Base-by-base conservation (phyloP, 2,797 vertebrate genomes). In the Mormyrus hasselquistii region DNA sequence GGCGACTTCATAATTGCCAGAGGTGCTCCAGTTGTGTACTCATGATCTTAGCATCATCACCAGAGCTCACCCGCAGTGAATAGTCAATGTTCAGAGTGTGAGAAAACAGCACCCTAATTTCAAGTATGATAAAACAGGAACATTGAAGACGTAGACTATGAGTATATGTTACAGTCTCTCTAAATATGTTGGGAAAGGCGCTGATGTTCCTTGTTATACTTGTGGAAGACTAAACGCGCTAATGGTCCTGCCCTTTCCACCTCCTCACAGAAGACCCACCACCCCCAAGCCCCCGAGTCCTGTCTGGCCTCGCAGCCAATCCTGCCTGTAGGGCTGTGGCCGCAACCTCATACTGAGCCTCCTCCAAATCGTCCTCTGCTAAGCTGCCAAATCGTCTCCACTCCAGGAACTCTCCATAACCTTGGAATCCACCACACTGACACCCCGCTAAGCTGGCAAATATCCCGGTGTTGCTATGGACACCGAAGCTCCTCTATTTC, bases 381-480 rank as follows among this genome's bases (percentile, higher is more conserved):
- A 53, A 55, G 52, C 85, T 86, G 85, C 85, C 85, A 55, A 55
- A 50, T 86, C 50, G 25, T 53, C 85, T 86, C 85, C 85, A 25
- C 84, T 19, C 25, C 52, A 76, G 85, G 85, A 55, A 50, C 85
- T 86, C 25, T 55, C 50, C 79, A 84, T 84, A 86, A 55, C 50
- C 85, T 50, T 86, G 85, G 85, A 86, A 38, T 55, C 16, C 14
- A 38, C 25, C 50, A 55, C 52, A 19, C 50, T 10, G 50, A 25
- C 52, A 62, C n/a, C 86, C 41, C 9, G 3, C 52, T 50, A n/a
- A 53, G 86, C 34, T 87, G 57, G 57, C 86, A 87, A 22, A 25
- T n/a, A 16, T 87, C 57, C 55, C 50, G 9, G 25, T 87, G 86
- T 87, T 41, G 38, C 86, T 65, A 62, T 87, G 29, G 53, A 87